Conservation (phyloP, 2,797 vertebrate species). For the Cynodonichthys magdalenae region DNA sequence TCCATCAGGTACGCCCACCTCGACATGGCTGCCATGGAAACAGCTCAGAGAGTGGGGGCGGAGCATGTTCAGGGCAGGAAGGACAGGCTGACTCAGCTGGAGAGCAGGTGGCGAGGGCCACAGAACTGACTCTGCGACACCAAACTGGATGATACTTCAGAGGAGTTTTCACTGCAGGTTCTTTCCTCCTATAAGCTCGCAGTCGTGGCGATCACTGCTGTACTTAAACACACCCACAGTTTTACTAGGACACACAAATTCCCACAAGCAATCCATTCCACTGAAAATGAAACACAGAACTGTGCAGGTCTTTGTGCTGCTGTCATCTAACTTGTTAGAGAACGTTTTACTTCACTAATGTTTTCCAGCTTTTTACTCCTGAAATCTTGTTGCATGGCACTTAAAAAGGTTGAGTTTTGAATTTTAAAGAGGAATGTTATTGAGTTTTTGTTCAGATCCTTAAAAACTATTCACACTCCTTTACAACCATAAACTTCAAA, state of each 20-base stretch:
- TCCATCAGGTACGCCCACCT: slow-evolving; percentile 87
- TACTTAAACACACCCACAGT: slow-evolving; percentile 28
- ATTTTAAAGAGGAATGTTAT: too few species aligned
- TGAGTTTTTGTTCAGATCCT: too few species aligned
- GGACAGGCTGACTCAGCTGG: slow-evolving; percentile 83
- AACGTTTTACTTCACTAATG: slow-evolving; percentile 1
- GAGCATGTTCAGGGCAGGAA: slow-evolving; percentile 84
- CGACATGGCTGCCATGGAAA: slow-evolving; percentile 86
- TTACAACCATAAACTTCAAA: too few species aligned
- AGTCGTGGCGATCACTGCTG: not conserved
- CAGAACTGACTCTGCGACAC: slow-evolving; percentile 66
- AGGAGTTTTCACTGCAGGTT: slow-evolving; percentile 4
- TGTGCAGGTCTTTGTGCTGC: slow-evolving; percentile 33
- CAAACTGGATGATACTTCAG: slow-evolving; percentile 13
- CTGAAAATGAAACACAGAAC: slow-evolving; percentile 18
- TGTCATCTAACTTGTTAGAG: slow-evolving; percentile 23
- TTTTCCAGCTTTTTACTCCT: not conserved
- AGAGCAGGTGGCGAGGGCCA: slow-evolving; percentile 79
- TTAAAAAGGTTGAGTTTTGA: not conserved
- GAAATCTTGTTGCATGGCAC: slow-evolving; percentile 27
- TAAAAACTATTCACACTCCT: too few species aligned
- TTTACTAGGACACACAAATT: slow-evolving; percentile 31
- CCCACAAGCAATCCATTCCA: slow-evolving; percentile 65
- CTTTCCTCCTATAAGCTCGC: not conserved
- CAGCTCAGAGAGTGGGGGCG: slow-evolving; percentile 84